Percentiles rank a stretch among this genome's conserved stretches.
phyloP scores from a whole-genome alignment of 2,888 invertebrate species.

The Neoaliturus tenellus region DNA sequence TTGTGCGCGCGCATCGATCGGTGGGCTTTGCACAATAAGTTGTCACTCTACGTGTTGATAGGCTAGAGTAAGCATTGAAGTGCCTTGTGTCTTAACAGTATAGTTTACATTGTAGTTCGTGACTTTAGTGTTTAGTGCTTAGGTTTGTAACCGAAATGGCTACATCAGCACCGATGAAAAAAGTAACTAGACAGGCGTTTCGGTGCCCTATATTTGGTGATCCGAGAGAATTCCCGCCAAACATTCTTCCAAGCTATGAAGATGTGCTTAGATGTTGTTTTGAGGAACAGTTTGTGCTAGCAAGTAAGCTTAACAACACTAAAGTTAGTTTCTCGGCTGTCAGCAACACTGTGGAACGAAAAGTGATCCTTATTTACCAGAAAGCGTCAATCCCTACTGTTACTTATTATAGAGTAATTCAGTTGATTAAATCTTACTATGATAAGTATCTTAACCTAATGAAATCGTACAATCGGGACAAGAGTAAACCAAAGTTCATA shows the following conservation, averaged over 20 bases:
- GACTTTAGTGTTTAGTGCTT: conserved; percentile 8
- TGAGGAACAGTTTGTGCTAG: conserved; percentile 44
- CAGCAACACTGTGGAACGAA: conserved; percentile 16
- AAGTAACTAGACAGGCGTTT: conserved; percentile 47
- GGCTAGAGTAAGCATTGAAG: background rate
- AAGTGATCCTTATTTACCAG: conserved; percentile 33
- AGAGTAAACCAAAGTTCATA: conserved; percentile 44
- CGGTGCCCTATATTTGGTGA: conserved; percentile 51
- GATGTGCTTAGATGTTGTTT: conserved; percentile 53
- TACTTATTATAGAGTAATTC: conserved; percentile 27
- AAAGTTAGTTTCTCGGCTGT: no score
- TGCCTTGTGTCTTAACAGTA: background rate
- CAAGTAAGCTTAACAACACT: conserved; percentile 32
- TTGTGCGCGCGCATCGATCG: conserved; percentile 7
- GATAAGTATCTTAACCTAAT: conserved; percentile 43
- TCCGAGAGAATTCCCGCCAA: conserved; percentile 42
- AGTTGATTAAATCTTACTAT: conserved; percentile 44
- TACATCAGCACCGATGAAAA: conserved; percentile 34
- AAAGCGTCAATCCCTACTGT: conserved; percentile 55
- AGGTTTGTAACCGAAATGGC: conserved; percentile 7
- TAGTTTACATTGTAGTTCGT: background rate
- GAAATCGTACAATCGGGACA: conserved; percentile 49
- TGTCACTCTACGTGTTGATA: background rate
- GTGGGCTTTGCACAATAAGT: background rate
- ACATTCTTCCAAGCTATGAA: conserved; percentile 48